These are phyloP conservation scores for Tenthredo amoena DNA, from an alignment of 2,888 invertebrate genomes.

Conservation along the genomic window DNA sequence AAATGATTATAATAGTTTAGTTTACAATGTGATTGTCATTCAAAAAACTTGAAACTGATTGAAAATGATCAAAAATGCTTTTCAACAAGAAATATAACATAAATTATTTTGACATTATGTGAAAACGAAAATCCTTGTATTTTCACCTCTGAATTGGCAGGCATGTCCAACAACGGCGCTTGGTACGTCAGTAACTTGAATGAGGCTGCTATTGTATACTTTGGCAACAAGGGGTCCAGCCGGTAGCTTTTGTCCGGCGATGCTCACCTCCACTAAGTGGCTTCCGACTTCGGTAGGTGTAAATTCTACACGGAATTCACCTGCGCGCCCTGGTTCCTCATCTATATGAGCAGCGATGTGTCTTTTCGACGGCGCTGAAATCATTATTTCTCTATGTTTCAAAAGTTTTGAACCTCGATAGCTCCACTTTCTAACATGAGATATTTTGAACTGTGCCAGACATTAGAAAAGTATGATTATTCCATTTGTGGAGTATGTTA, in stretches of 20 bases:
- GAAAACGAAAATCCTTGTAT: not conserved
- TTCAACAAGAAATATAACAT: not conserved
- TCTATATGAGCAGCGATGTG: conserved; percentile 90
- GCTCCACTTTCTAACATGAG: not conserved
- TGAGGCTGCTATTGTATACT: conserved; percentile 96
- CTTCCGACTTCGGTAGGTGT: conserved; percentile 96
- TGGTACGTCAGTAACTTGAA: conserved; percentile 96
- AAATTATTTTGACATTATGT: not conserved
- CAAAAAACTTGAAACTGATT: not conserved
- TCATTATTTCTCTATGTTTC: conserved; percentile 34
- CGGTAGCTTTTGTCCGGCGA: conserved; percentile 93
- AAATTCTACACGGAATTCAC: conserved; percentile 94
- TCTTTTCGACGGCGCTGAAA: conserved; percentile 88
- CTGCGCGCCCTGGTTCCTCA: conserved; percentile 88
- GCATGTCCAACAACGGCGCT: conserved; percentile 97
- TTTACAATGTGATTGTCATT: not conserved
- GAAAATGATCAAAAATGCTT: not conserved
- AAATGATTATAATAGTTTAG: not conserved
- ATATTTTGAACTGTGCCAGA: not conserved
- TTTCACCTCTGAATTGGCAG: conserved; percentile 95
- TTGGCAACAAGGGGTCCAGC: conserved; percentile 95
- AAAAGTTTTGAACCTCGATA: not conserved
- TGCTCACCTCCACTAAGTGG: conserved; percentile 94
- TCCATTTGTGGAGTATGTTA: not conserved
- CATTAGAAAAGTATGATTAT: not conserved